Base-by-base conservation (phyloP, 2,113 vertebrate genomes). In the Apteryx mantelli region DNA sequence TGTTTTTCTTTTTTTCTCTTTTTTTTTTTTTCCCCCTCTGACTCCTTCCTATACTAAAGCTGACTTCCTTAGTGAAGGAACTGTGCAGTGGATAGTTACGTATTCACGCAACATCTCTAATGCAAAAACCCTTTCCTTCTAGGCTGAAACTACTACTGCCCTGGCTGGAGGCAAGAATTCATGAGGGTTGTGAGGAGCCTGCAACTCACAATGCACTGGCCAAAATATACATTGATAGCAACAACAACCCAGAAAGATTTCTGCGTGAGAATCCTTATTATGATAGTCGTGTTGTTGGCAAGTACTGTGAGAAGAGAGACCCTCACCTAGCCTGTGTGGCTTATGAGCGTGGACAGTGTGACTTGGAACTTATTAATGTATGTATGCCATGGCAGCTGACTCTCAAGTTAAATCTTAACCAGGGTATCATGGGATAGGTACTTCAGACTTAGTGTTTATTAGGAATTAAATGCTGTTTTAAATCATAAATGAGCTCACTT, bases 141-240 rank as follows among this genome's bases (percentile, higher is more conserved):
- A 99, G 99, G 96, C 98, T 99, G 96, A 99, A 99, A 97, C 98
- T 99, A 80, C 98, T 99, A 78, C 97, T 99, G 66, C 99, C 99
- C 64, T 99, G 99, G 99, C 98, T 99, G 92, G 99, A 99, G 97
- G 99, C 99, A 81, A 99, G 99, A 93, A 99, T 99, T 95, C 99
- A 99, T 1, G 99, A 99, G 96, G 99, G 99, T 69, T 99, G 99
- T 82, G 99, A 99, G 93, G 99, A 99, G 88, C 99, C 99, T 48
- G 99, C 99, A 36, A 99, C 99, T 93, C 99, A 99, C 88, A 99
- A 99, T 91, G 99, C 99, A 4, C 95, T 99, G 97, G 99, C 99
- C 88, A 99, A 99, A 98, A 99, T 99, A 92, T 99, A 99, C 98
- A 99, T 99, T 4, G 99, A 99, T 96, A 99, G 99, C 97, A 99